These are phyloP conservation scores for Drosophila yakuba DNA, from an alignment of 1,140 invertebrate genomes.

Conservation along the genomic window DNA sequence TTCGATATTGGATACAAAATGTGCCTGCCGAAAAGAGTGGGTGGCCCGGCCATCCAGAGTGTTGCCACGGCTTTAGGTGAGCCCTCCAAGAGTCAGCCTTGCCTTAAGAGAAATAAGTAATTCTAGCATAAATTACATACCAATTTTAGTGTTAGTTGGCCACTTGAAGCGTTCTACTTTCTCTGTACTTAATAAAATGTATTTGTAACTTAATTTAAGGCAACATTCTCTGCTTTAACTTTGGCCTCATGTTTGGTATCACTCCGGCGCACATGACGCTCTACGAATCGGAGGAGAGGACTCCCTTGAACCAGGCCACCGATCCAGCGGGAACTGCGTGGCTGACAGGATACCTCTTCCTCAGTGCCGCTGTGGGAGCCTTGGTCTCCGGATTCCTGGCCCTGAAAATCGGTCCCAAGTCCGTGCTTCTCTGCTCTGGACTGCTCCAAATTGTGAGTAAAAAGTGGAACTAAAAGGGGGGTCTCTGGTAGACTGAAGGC, in stretches of 20 bases:
- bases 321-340: constrained; percentile 51
- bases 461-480: not conserved
- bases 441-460: constrained; percentile 72
- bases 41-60: constrained; percentile 63
- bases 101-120: not conserved
- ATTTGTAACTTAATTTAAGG: constrained; percentile 30
- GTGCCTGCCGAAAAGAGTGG: constrained; percentile 67
- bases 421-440: constrained; percentile 65
- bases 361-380: constrained; percentile 62
- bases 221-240: constrained; percentile 73
- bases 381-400: constrained; percentile 56
- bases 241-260: constrained; percentile 75
- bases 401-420: constrained; percentile 70
- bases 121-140: no score
- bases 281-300: constrained; percentile 54
- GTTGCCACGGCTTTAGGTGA: constrained; percentile 64
- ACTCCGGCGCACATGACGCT: constrained; percentile 68
- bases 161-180: no score
- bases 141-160: no score
- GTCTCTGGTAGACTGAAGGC: not conserved
- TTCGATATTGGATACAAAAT: constrained; percentile 17
- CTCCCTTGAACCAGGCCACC: constrained; percentile 54
- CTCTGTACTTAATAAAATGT: no score
- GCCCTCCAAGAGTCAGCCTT: not conserved
- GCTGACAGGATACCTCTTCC: constrained; percentile 64